Base-by-base conservation (phyloP, 1,140 invertebrate genomes). In the Ceratina calcarata region DNA sequence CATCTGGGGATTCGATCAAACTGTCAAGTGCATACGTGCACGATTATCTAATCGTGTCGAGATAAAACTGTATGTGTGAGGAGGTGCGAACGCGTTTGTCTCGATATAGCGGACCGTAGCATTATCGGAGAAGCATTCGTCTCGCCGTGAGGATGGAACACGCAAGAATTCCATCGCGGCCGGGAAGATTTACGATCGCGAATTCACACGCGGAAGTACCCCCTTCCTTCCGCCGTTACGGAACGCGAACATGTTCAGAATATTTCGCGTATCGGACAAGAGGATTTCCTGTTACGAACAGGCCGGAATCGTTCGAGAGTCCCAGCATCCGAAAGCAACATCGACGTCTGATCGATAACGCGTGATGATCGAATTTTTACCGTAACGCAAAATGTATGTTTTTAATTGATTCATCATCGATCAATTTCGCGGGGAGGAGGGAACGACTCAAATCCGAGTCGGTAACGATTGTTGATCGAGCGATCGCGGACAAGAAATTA, bases 241-340 rank as follows among this genome's bases (percentile, higher is more conserved):
- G 70, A 53, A 73, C 37, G 53, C 73, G 64, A 76, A 58, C 64
- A 58, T 53, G 32, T 67, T 58, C 27, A 37, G 32, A 58, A 67
- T 76, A 67, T 58, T 76, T 76, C 64, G 18, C 73, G 7, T 45
- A 57, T 16, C 27, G 20, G 16, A 45, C 15, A 22, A 18, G 16
- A 73, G 60, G 70, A 73, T 73, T 73, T 73, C 70, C 60, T 22
- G 70, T 62, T 51, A 62, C 70, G 24, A 51, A 62, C 16, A 6
- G 53, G n/a, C n/a, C n/a, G n/a, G 53, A 58, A 57, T 37, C 22
- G 27, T 22, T 53, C 45, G 20, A 22, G 20, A 6, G 20, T 32
- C 60, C 22, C 22, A 2, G 20, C 2, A 22, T 61, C 58, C n/a
- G 37, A 10, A 10, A 45, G 37, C 37, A 6, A 45, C 10, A 10